Evolutionary conservation across 1,140 invertebrate genomes (phyloP).

Genomic region (Lamellibrachia luymesi): DNA sequence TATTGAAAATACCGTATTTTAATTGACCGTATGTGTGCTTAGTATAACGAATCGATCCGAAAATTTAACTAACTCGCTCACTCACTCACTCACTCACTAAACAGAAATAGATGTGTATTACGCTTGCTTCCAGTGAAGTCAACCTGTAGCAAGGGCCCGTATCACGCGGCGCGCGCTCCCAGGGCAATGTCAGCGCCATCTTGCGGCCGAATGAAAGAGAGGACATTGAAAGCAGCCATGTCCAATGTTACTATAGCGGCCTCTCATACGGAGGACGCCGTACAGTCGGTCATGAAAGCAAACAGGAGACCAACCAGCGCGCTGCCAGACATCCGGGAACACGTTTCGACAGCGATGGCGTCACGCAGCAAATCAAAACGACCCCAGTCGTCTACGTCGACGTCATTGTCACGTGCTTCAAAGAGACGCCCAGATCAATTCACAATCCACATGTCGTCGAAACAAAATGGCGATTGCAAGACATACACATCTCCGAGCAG

Average conservation of each 20-base stretch:
- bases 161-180: constrained; percentile 30
- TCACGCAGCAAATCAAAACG: neutral
- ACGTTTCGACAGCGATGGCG: neutral
- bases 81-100: no score
- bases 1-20: no score
- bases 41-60: no score
- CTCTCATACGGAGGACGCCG: neutral
- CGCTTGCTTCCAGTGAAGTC: constrained; percentile 39
- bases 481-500: neutral
- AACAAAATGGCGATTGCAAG: neutral
- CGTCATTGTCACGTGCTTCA: neutral
- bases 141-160: constrained; percentile 35
- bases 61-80: no score
- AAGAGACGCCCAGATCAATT: neutral
- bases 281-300: neutral
- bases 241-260: neutral
- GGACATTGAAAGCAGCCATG: neutral
- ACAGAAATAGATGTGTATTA: neutral
- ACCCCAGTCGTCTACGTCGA: neutral
- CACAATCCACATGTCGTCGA: neutral
- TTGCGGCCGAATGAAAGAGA: neutral
- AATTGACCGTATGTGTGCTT: no score
- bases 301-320: neutral
- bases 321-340: neutral
- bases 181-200: neutral